A percentile compares a stretch with the other conserved stretches of the same genome.
These are phyloP conservation scores for Oryzias sinensis DNA, from an alignment of 2,797 vertebrate genomes.

Conservation along the genomic window DNA sequence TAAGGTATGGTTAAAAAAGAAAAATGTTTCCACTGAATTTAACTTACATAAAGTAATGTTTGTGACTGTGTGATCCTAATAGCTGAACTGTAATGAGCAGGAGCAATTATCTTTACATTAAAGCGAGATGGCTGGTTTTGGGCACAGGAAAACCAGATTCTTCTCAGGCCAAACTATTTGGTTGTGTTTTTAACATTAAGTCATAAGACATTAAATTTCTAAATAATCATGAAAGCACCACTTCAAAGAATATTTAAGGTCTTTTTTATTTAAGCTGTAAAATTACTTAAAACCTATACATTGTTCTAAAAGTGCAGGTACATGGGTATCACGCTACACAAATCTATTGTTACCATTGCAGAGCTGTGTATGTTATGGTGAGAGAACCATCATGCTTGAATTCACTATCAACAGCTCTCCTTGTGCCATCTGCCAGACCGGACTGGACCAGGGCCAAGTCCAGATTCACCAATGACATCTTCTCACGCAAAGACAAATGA, in stretches of 20 bases:
- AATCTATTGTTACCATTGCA: constrained; percentile 7
- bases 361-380: constrained; percentile 19
- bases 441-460: constrained; percentile 49
- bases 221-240: too few relatives aligned
- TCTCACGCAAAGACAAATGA: constrained; percentile 76
- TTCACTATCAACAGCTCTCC: constrained; percentile 56
- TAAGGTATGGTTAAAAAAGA: constrained; percentile 29
- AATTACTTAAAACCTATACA: too few relatives aligned
- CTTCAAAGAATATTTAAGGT: too few relatives aligned
- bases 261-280: too few relatives aligned
- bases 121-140: not conserved
- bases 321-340: constrained; percentile 1
- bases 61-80: too few relatives aligned
- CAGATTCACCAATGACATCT: constrained; percentile 58
- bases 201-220: too few relatives aligned
- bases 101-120: too few relatives aligned
- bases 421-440: constrained; percentile 54
- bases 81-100: too few relatives aligned
- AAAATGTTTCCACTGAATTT: not conserved
- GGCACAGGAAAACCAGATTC: not conserved
- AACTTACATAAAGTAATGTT: too few relatives aligned
- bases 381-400: constrained; percentile 35
- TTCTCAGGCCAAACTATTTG: too few relatives aligned
- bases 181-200: too few relatives aligned
- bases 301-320: too few relatives aligned